Conservation (phyloP, 2,888 invertebrate species). For the Apamea anceps region DNA sequence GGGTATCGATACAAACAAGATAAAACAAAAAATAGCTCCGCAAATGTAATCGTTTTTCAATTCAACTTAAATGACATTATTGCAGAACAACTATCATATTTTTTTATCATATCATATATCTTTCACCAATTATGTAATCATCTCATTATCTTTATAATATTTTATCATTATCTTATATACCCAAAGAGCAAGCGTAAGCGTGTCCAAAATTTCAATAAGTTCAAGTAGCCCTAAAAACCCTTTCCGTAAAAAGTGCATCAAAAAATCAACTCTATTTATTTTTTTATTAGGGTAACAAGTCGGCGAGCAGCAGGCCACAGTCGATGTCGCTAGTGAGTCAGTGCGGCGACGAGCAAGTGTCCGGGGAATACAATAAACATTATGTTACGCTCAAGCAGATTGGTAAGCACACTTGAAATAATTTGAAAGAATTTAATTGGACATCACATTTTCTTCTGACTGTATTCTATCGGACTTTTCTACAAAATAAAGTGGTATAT, state of each 20-base stretch:
- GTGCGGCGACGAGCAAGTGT: conserved; percentile 89
- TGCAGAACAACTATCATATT: neutral
- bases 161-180: conserved; percentile 13
- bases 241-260: neutral
- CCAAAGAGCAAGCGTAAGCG: neutral
- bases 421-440: neutral
- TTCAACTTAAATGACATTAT: neutral
- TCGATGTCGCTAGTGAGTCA: conserved; percentile 90
- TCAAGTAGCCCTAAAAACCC: neutral
- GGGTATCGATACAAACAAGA: no score
- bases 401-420: conserved; percentile 79
- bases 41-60: neutral
- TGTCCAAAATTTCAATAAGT: conserved; percentile 1
- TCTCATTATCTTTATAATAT: conserved; percentile 19
- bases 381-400: conserved; percentile 92
- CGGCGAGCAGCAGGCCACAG: conserved; percentile 88
- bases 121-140: conserved; percentile 1
- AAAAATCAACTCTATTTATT: neutral
- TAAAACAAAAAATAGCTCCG: no score
- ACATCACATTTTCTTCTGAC: neutral
- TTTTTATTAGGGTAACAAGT: conserved; percentile 83
- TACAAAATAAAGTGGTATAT: neutral
- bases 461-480: neutral
- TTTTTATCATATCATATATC: conserved; percentile 5
- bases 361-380: conserved; percentile 90